Conservation (phyloP, 2,113 vertebrate species). For the Scomber scombrus region DNA sequence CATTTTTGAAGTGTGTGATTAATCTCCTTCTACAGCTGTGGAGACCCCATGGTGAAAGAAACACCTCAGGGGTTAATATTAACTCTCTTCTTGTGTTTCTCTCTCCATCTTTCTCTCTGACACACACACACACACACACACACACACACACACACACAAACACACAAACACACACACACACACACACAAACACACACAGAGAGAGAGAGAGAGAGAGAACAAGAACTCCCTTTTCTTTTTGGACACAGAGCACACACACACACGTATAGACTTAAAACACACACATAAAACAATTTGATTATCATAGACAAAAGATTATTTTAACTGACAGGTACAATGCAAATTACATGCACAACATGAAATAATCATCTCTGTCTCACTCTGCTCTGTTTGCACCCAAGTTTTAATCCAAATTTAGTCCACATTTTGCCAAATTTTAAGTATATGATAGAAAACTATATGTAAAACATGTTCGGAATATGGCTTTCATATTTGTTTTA, state of each 20-base stretch:
- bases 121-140: too few relatives aligned
- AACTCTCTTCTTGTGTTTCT: constrained; percentile 22
- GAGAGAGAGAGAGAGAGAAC: neutral
- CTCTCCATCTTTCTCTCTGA: neutral
- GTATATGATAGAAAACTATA: too few relatives aligned
- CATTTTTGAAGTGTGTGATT: constrained; percentile 79
- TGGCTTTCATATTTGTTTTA: too few relatives aligned
- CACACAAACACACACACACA: neutral
- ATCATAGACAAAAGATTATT: neutral
- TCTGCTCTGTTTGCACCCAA: neutral
- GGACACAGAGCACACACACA: neutral
- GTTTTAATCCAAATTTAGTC: too few relatives aligned
- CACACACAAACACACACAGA: neutral
- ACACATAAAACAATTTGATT: neutral
- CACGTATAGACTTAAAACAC: too few relatives aligned
- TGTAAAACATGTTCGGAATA: too few relatives aligned
- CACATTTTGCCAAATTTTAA: too few relatives aligned
- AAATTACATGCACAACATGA: neutral
- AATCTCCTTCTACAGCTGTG: constrained; percentile 63
- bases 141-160: neutral
- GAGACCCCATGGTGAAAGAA: constrained; percentile 65
- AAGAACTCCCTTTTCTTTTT: neutral
- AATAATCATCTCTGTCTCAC: neutral
- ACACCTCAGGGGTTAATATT: constrained; percentile 64
- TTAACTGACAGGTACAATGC: neutral